Conservation (phyloP, 2,888 invertebrate genomes). For the Nowickia ferox region DNA sequence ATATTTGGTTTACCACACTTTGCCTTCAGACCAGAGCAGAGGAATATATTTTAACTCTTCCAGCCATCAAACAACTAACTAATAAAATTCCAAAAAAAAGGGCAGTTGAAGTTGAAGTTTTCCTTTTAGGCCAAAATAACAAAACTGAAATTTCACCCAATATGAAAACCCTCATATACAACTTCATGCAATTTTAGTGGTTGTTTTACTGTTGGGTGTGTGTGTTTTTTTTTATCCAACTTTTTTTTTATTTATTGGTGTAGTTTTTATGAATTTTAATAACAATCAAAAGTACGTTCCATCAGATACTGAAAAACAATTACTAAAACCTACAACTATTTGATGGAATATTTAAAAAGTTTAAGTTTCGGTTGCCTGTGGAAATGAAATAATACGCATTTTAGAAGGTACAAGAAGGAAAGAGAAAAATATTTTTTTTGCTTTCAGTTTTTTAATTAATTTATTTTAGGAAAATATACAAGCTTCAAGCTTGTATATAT, state of each 20-base stretch:
- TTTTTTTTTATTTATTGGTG: constrained; percentile 24
- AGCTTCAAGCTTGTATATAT: background rate
- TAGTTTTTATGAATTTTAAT: constrained; percentile 4
- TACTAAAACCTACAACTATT: constrained; percentile 28
- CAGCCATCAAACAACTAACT: constrained; percentile 16
- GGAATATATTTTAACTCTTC: constrained; percentile 17
- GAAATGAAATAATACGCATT: constrained; percentile 24
- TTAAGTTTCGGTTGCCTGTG: constrained; percentile 63
- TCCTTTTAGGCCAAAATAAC: constrained; percentile 64
- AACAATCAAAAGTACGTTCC: constrained; percentile 45
- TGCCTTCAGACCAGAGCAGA: background rate
- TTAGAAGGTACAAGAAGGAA: constrained; percentile 23
- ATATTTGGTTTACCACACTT: constrained; percentile 43
- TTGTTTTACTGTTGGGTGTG: constrained; percentile 40
- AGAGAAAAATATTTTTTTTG: background rate
- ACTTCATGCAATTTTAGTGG: constrained; percentile 18
- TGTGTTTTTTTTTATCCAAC: constrained; percentile 11
- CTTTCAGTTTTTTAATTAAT: background rate
- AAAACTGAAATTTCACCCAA: constrained; percentile 59
- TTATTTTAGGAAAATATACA: background rate
- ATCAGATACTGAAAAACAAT: constrained; percentile 17
- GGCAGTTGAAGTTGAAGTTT: constrained; percentile 60
- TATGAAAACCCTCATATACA: background rate
- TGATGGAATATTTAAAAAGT: constrained; percentile 44
- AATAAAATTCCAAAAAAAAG: constrained; percentile 47